A percentile compares a stretch with the other conserved stretches of the same genome.
Evolutionary conservation across 1,140 invertebrate species (phyloP).

Genomic region (Dermatophagoides farinae): DNA sequence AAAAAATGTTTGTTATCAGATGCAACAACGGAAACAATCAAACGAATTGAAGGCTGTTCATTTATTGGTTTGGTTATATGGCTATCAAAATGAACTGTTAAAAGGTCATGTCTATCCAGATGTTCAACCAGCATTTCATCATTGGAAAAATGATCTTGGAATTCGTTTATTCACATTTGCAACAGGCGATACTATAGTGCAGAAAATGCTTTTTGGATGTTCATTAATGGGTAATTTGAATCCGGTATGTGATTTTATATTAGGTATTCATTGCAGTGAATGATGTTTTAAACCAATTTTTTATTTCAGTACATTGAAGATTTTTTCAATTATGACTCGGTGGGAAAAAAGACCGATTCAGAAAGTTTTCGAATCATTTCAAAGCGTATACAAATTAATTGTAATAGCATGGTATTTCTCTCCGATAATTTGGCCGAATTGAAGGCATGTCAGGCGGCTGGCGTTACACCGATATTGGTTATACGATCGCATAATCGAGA

Average conservation of each 20-base stretch:
- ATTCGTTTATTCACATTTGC: neutral
- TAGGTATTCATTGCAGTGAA: no score
- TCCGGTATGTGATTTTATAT: no score
- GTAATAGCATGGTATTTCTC: neutral
- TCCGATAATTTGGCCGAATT: neutral
- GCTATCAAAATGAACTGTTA: neutral
- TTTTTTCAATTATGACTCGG: neutral
- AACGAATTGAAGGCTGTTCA: neutral
- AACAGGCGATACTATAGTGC: neutral
- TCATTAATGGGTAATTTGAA: neutral
- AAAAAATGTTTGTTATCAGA: neutral
- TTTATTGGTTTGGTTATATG: neutral
- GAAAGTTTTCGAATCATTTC: neutral
- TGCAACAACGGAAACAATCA: neutral
- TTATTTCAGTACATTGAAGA: neutral
- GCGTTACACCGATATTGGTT: neutral
- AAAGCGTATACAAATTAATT: neutral
- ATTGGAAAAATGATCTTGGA: neutral
- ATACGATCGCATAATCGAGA: neutral
- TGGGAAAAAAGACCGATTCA: neutral
- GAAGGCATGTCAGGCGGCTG: neutral
- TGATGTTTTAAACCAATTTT: no score
- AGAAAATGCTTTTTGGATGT: neutral
- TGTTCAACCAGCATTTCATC: neutral
- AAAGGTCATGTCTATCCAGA: neutral